Conservation (phyloP, 2,888 invertebrate species). For the Agriopis marginaria region DNA sequence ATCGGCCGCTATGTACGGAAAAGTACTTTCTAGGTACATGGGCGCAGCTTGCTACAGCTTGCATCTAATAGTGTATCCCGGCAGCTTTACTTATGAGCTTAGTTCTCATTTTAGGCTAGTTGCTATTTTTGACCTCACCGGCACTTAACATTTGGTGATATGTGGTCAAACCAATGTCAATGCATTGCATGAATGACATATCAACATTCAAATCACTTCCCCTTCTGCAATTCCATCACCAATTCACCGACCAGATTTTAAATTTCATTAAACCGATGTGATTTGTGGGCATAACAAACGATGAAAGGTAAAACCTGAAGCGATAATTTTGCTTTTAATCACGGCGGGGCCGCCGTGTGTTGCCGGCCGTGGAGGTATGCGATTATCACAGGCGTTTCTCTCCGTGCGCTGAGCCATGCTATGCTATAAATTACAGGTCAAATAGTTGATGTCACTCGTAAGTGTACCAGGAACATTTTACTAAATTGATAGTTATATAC, state of each 20-base stretch:
- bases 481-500: no score
- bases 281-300: conserved; percentile 23
- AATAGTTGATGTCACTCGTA: background rate
- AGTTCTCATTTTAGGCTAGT: no score
- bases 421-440: background rate
- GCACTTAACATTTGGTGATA: no score
- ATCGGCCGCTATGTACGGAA: no score
- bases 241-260: conserved; percentile 19
- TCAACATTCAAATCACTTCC: conserved; percentile 8
- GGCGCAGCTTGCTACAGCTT: no score
- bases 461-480: no score
- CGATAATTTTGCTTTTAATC: conserved; percentile 42
- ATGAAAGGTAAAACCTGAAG: conserved; percentile 38
- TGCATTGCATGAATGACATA: conserved; percentile 1
- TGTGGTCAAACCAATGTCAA: no score
- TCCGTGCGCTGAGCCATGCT: background rate
- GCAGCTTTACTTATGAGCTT: no score
- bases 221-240: conserved; percentile 16
- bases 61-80: no score
- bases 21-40: no score
- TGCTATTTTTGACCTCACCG: no score
- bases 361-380: conserved; percentile 28
- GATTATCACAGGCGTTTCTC: conserved; percentile 4
- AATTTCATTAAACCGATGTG: conserved; percentile 27
- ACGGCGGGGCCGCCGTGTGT: conserved; percentile 7